phyloP scores from a whole-genome alignment of 2,797 vertebrate genomes.

The Peromyscus eremicus region DNA sequence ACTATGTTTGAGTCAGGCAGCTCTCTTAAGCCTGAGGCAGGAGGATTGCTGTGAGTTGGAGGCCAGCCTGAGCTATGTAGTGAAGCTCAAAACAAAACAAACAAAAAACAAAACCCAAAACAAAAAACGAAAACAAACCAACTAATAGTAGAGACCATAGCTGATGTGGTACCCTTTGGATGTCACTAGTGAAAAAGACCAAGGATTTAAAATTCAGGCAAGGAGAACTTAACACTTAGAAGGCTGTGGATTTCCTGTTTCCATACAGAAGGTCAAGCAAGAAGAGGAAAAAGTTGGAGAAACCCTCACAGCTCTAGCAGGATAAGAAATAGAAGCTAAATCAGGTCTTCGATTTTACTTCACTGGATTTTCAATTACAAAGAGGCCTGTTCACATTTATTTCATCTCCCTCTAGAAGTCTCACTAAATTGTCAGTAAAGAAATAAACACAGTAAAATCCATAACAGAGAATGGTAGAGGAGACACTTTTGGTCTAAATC shows the following conservation, averaged over 20 bases:
- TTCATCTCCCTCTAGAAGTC: constrained; percentile 42
- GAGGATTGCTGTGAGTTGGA: not conserved
- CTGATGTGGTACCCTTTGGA: not conserved
- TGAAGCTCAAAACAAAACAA: not conserved
- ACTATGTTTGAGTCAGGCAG: not conserved
- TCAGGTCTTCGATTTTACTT: constrained; percentile 24
- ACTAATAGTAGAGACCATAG: not conserved
- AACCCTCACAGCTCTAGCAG: not conserved
- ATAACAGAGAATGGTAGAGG: not conserved
- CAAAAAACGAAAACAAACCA: not conserved
- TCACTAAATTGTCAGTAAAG: constrained; percentile 63
- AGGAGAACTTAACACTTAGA: constrained; percentile 10
- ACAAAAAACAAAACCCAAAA: not conserved
- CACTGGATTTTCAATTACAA: constrained; percentile 14
- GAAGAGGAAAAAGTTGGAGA: not conserved
- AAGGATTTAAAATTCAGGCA: constrained; percentile 10
- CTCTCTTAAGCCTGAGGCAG: not conserved
- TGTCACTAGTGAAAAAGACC: not conserved
- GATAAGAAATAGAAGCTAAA: constrained; percentile 51
- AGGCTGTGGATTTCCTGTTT: not conserved
- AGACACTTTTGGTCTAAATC: constrained; percentile 5
- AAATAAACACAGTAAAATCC: constrained; percentile 47
- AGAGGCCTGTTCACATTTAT: constrained; percentile 3
- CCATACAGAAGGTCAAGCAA: constrained; percentile 65
- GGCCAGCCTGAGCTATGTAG: not conserved